Percentiles rank a stretch among this genome's conserved stretches.
Conservation (phyloP, 92 coral and sea anemone genomes). For the Epizoanthus scotinus region DNA sequence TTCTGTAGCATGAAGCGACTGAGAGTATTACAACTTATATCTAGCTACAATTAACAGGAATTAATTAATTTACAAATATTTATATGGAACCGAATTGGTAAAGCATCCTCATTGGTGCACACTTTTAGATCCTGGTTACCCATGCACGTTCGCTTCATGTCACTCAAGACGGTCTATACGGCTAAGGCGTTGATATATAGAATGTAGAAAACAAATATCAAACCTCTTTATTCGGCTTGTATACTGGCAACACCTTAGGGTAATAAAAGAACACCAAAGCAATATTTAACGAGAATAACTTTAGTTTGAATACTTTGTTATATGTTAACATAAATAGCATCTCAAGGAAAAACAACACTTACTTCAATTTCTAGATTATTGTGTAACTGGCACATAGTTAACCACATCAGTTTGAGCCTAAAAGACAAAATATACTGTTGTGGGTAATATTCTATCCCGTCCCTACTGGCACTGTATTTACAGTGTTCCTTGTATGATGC, state of each 20-base stretch:
- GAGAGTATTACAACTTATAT: no score
- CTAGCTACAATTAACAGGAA: no score
- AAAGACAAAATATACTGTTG: neutral
- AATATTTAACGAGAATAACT: neutral
- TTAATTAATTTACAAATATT: no score
- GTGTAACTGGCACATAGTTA: constrained; percentile 71
- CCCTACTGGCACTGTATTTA: no score
- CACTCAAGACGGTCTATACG: neutral
- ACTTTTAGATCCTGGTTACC: no score
- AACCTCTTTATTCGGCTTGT: constrained; percentile 66
- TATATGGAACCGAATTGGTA: no score
- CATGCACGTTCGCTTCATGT: neutral
- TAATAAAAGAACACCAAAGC: neutral
- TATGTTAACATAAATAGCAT: neutral
- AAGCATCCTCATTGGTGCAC: no score
- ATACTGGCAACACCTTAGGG: constrained; percentile 62
- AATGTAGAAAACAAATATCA: neutral
- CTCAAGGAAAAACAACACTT: neutral
- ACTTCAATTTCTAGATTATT: constrained; percentile 75
- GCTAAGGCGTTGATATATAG: neutral
- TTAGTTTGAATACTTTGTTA: neutral
- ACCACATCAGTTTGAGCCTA: constrained; percentile 67
- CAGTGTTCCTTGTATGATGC: no score
- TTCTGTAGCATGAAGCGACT: no score
- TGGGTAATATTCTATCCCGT: no score